Base-by-base conservation (phyloP, 2,113 vertebrate genomes). In the Anoplopoma fimbria region DNA sequence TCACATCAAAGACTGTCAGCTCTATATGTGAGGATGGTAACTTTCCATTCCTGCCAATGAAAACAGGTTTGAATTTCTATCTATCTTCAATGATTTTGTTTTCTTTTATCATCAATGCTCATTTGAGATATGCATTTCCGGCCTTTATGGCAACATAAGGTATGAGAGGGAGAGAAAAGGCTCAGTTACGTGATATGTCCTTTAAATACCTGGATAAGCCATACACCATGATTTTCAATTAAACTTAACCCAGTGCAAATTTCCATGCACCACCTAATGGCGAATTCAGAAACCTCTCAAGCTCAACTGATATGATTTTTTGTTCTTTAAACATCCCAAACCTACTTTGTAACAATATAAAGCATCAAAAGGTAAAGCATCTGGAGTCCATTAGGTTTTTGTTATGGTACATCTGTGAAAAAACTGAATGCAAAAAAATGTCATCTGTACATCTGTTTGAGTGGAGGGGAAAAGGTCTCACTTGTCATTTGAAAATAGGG, bases 1-100 rank as follows among this genome's bases (percentile, higher is more conserved):
- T 84, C 79, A 87, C 81, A 88, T 86, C 62, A 88, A 77, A 81
- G 65, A 51, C 58, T 9, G 31, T 71, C 57, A 27, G 29, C 49
- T 73, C 42, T 67, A 4, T 40, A 69, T 68, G 38, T 67, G 27
- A 63, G 42, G 29, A 64, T 21, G 69, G 25, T 45, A 85, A 45
- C 51, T 77, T 61, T 45, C 31, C 29, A 80, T 45, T 47, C 55
- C 51, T 64, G 81, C 70, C 84, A 84, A 70, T 69, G 75, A 79
- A 78, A 82, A 63, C 70, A 69, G 55, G n/a, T 73, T 53, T 75
- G 53, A 68, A 62, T 64, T 33, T 84, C 27, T 62, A 7, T 58
- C 19, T 70, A n/a, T 63, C 47, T 69, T 42, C 6, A 77, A 19
- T 75, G 31, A 77, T 9, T 40, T 42, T 77, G 23, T 77, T 9